Percentiles rank a stretch among this genome's conserved stretches.
These are phyloP conservation scores for Melipona bicolor DNA, from an alignment of 2,888 invertebrate genomes.

Conservation along the genomic window DNA sequence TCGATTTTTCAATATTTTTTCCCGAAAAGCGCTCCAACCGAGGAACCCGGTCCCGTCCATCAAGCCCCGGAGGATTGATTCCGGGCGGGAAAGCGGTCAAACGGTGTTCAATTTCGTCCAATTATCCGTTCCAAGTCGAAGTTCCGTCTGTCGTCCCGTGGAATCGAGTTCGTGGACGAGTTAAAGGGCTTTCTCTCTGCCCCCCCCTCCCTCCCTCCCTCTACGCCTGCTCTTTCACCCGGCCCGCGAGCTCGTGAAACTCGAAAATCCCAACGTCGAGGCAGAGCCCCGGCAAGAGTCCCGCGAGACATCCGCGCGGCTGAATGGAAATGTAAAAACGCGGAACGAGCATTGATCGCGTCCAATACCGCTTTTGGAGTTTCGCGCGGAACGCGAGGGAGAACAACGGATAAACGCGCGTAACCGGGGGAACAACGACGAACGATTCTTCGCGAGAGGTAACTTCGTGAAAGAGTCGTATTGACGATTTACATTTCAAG, in stretches of 20 bases:
- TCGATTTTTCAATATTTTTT: slow-evolving; percentile 28
- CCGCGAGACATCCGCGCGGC: slow-evolving; percentile 29
- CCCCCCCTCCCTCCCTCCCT: not conserved
- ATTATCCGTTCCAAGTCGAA: slow-evolving; percentile 41
- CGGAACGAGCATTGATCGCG: slow-evolving; percentile 35
- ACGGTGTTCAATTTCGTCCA: slow-evolving; percentile 35
- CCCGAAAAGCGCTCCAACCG: not conserved
- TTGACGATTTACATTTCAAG: too few relatives aligned
- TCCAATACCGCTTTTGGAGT: not conserved
- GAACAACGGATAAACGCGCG: too few relatives aligned
- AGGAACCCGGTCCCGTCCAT: not conserved
- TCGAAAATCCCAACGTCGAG: slow-evolving; percentile 36
- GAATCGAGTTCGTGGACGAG: slow-evolving; percentile 29
- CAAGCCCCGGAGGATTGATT: slow-evolving; percentile 26
- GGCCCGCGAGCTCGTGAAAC: slow-evolving; percentile 4
- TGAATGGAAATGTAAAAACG: slow-evolving; percentile 61
- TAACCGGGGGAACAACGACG: too few relatives aligned
- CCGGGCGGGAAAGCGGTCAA: slow-evolving; percentile 21
- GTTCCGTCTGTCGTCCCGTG: slow-evolving; percentile 13
- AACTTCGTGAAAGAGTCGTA: too few relatives aligned
- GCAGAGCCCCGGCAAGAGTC: slow-evolving; percentile 28
- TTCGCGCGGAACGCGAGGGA: too few relatives aligned
- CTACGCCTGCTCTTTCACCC: not conserved
- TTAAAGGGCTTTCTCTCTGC: slow-evolving; percentile 1
- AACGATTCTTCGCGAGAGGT: too few relatives aligned